Percentiles rank a stretch among this genome's conserved stretches.
Conservation (phyloP, 2,113 vertebrate genomes). For the Pachypanchax playfairii region DNA sequence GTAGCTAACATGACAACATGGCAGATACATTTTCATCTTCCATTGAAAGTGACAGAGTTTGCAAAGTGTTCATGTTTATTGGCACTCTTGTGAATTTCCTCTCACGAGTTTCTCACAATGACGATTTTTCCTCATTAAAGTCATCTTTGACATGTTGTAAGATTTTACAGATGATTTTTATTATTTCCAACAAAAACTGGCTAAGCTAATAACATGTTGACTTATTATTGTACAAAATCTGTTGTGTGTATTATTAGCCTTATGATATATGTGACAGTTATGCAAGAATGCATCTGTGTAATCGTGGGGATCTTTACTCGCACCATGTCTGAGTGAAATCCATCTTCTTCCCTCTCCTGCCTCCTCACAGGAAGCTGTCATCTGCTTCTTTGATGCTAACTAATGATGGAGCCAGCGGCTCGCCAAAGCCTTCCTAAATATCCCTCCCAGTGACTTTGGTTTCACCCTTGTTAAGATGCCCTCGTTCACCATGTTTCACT, state of each 20-base stretch:
- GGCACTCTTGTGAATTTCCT: neutral
- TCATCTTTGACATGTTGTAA: too few relatives aligned
- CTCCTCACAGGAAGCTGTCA: conserved; percentile 75
- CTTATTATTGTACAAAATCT: neutral
- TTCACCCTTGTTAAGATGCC: conserved; percentile 36
- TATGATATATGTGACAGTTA: conserved; percentile 5
- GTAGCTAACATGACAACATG: conserved; percentile 13
- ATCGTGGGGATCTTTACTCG: conserved; percentile 51
- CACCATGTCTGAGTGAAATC: conserved; percentile 76
- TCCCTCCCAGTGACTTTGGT: conserved; percentile 37
- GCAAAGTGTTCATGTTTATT: neutral
- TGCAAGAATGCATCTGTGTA: conserved; percentile 17
- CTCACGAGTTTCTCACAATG: neutral
- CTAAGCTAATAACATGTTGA: neutral
- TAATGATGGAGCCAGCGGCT: conserved; percentile 62
- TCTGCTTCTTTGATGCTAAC: conserved; percentile 79
- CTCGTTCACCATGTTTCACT: conserved; percentile 14
- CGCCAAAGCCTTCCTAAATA: conserved; percentile 44
- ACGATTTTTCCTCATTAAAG: conserved; percentile 18
- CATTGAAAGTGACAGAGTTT: too few relatives aligned
- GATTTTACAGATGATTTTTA: neutral
- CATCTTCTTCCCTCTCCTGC: conserved; percentile 75
- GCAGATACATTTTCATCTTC: conserved; percentile 21
- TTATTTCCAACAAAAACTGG: neutral
- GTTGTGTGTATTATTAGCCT: conserved; percentile 4